Base-by-base conservation (phyloP, 1,140 invertebrate species). In the Aphaenogaster floridana region DNA sequence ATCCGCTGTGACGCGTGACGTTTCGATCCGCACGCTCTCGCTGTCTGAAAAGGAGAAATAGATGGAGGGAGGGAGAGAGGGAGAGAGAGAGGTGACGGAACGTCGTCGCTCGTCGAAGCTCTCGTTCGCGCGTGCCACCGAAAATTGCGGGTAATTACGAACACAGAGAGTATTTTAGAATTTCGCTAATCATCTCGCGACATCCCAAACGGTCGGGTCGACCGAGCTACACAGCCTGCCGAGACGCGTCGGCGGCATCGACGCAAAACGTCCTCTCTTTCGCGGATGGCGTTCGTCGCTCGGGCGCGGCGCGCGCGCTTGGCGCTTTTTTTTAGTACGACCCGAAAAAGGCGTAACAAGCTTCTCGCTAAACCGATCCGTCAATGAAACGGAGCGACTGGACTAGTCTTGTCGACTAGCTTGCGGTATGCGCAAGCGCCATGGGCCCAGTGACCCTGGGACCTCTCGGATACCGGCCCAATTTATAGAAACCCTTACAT, bases 401-500 rank as follows among this genome's bases (percentile, higher is more conserved):
- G 94, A 95, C 94, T 95, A 95, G 94, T 94, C 94, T 95, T 93
- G 79, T 87, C 92, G 94, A 95, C 94, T 95, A 95, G 94, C 91
- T 95, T 95, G 94, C 95, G 94, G 94, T 95, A 92, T 94, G 94
- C 94, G 93, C 94, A 95, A 94, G 94, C 93, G 94, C 94, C 93
- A 92, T 95, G 93, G 94, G 93, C 94, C 91, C 94, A 94, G 94
- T 93, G 94, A 92, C 89, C 92, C 94, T 93, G 92, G 92, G 92
- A 88, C 88, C 86, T 78, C 74, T 93, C 92, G 93, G 93, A 81
- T 91, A 91, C 92, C 92, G 93, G 93, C 87, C 91, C 91, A 91
- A 91, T 90, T 86, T 17, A 69, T 66, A 86, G 36, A 48, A 74
- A 42, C 76, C 36, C 50, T 64, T 13, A 34, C 54, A 54, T 5